Evolutionary conservation across 2,888 invertebrate species (phyloP).

Genomic region (Athalia cordata): DNA sequence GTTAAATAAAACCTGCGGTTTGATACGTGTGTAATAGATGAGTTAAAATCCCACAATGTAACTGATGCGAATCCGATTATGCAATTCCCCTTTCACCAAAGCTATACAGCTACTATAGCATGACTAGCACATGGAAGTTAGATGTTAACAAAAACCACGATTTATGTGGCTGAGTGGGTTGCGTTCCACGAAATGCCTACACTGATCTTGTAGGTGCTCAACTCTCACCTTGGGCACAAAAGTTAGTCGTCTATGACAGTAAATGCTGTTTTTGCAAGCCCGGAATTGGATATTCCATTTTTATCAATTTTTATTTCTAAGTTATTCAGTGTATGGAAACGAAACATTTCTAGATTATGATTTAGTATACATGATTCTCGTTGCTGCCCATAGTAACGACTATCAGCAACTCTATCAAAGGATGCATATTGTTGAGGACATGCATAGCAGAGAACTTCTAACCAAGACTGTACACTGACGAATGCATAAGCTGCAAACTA

Average conservation of each 20-base stretch:
- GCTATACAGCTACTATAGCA: neutral
- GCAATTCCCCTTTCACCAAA: conserved; percentile 24
- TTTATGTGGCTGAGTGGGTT: neutral
- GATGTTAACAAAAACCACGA: neutral
- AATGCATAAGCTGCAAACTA: neutral
- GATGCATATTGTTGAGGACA: neutral
- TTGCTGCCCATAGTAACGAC: neutral
- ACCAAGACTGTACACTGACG: neutral
- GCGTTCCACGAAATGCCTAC: neutral
- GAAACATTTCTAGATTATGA: too few relatives aligned
- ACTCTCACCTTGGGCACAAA: neutral
- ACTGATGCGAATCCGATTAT: neutral
- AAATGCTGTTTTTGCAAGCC: neutral
- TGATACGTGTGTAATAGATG: neutral
- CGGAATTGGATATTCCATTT: too few relatives aligned
- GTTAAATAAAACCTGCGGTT: neutral
- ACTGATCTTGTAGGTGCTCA: neutral
- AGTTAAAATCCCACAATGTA: neutral
- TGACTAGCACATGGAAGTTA: neutral
- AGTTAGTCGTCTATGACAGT: conserved; percentile 1
- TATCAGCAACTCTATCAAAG: neutral
- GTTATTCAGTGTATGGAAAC: too few relatives aligned
- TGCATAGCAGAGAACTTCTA: neutral
- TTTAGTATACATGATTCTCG: neutral
- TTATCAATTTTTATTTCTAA: too few relatives aligned